Base-by-base conservation (phyloP, 1,140 invertebrate species). In the Aethina tumida region DNA sequence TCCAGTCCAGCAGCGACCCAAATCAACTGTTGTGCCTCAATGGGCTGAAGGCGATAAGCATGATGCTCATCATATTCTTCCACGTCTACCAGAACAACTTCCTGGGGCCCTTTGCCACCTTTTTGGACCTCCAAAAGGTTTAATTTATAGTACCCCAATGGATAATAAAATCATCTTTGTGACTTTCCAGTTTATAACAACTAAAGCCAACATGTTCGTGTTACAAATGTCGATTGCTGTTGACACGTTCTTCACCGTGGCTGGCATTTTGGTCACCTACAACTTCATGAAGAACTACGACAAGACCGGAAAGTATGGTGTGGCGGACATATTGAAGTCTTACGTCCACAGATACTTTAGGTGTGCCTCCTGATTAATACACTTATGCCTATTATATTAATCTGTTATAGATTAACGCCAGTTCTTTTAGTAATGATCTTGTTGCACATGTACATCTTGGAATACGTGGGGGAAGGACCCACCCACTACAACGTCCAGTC, bases 211-310 rank as follows among this genome's bases (percentile, higher is more conserved):
- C 14, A 40, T 63, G 6, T 60, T 59, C 49, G 45, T 67, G 4
- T 50, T 59, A 0, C 37, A 53, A 0, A 63, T 58, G 5, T 48
- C 60, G 2, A 51, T 66, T 27, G 52, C 67, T 0, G 72, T 74
- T 0, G 72, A 75, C 41, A 69, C 71, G 3, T 75, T 74, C 50
- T 70, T 75, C 29, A 49, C 70, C 15, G 53, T 71, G 6, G 78
- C 75, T 54, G 79, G 77, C 28, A 53, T 77, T 1, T 56, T 81
- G 0, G 53, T 73, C 1, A 60, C 68, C 1, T 77, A 78, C 37
- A 55, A 71, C 0, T 64, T 70, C 13, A 49, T 73, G 6, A 69
- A 68, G 38, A 56, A 66, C 30, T 53, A 66, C 16, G 48, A 58
- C 16, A 63, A 58, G 41, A 44, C 49, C 10, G 38, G 54, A 14